Evolutionary conservation across 1,140 invertebrate species (phyloP), one percentile per base, ranked within the genome.

Genomic region (Pemphigus obesinymphae): DNA sequence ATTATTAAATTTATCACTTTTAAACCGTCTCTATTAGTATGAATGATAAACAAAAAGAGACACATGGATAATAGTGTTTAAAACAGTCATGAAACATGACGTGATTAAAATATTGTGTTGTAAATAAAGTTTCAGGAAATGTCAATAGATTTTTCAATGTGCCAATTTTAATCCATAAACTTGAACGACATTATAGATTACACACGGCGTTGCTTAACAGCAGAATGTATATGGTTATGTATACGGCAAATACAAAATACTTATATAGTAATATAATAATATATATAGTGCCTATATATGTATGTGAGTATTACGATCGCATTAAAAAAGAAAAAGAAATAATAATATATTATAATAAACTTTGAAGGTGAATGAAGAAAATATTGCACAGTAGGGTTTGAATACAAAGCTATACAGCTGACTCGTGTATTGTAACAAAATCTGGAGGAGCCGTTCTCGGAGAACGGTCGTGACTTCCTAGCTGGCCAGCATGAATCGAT

Each of bases 391-490:
- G 29, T 76, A 48, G 37, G 73, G 11, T 55, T 34, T 0, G 43
- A 34, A 37, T 15, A 76, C 73, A 55, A 76, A 76, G 73, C 50
- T 55, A 76, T 34, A 29, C 37, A 20, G 40, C n/a, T 10, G 17
- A n/a, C 72, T 29, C 29, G 29, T 75, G 17, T 68, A 48, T n/a
- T 31, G 43, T 48, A 73, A 17, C 7, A 23, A 75, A 58, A 45
- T 29, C 37, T 80, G 23, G 55, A 63, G n/a, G 20, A 76, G 37
- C 53, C 29, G 34, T 61, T 78, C 53, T 34, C 26, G 43, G 68
- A 72, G 68, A 48, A 72, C 20, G 17, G 37, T 61, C 76, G 55
- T 80, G 76, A 80, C 76, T 80, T 80, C 76, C 55, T 80, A 53
- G 34, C 53, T 80, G 75, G 34, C 53, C 75, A 13, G 55, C 55